Conservation (phyloP, 2,888 invertebrate genomes). For the Ormyrus labotus region DNA sequence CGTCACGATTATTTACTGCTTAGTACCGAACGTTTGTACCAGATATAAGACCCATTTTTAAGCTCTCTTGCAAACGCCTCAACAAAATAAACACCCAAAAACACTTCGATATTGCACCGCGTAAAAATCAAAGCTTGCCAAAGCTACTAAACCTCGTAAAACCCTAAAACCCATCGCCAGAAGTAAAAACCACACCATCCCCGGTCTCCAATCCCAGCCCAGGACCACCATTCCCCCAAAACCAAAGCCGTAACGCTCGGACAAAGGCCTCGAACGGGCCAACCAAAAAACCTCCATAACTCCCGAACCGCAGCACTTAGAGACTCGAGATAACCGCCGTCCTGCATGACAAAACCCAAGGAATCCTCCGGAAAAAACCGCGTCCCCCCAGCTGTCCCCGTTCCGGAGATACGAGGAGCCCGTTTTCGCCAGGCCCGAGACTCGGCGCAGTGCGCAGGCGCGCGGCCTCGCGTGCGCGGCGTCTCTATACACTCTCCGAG, state of each 20-base stretch:
- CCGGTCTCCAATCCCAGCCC: not conserved
- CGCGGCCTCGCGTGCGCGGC: slow-evolving; percentile 22
- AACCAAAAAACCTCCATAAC: slow-evolving; percentile 52
- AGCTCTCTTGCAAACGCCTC: too few relatives aligned
- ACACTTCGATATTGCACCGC: too few relatives aligned
- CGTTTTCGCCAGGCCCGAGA: slow-evolving; percentile 59
- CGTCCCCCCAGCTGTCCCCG: slow-evolving; percentile 55
- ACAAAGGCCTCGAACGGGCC: slow-evolving; percentile 20
- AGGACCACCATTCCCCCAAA: not conserved
- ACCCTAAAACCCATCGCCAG: too few relatives aligned
- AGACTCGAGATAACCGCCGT: slow-evolving; percentile 18
- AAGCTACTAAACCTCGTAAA: too few relatives aligned
- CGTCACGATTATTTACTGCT: too few relatives aligned
- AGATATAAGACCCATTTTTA: too few relatives aligned
- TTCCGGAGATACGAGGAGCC: slow-evolving; percentile 62
- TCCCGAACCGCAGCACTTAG: slow-evolving; percentile 42
- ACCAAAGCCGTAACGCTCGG: not conserved
- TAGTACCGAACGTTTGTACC: too few relatives aligned
- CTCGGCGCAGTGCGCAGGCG: slow-evolving; percentile 53
- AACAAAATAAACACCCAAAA: too few relatives aligned
- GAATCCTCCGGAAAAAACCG: slow-evolving; percentile 58
- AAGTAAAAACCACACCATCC: not conserved
- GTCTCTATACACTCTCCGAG: slow-evolving; percentile 6
- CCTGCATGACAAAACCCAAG: slow-evolving; percentile 64
- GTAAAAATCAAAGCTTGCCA: too few relatives aligned